A percentile compares a stretch with the other conserved stretches of the same genome.
Evolutionary conservation across 2,113 vertebrate genomes (phyloP).

Genomic region (Caracal caracal): DNA sequence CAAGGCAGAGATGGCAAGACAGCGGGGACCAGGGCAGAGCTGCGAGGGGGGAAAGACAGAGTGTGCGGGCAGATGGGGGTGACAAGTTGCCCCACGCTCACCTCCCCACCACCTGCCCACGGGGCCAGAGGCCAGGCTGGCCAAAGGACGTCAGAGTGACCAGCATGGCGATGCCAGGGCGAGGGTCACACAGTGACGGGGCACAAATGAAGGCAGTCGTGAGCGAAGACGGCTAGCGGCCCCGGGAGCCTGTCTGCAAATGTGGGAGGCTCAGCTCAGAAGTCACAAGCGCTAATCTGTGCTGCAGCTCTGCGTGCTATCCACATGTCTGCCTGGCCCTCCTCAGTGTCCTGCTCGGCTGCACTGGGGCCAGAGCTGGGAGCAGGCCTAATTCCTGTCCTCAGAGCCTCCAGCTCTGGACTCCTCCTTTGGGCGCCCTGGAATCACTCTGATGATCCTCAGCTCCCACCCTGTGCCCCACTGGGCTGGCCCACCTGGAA

Average conservation of each 20-base stretch:
- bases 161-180: not conserved
- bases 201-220: not conserved
- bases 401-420: not conserved
- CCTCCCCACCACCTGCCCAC: not conserved
- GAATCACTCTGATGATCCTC: not conserved
- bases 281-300: slow-evolving; percentile 57
- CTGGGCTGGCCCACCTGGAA: not conserved
- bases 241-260: not conserved
- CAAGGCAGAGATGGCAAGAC: not conserved
- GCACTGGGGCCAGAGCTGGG: not conserved
- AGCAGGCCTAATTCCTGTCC: not conserved
- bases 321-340: slow-evolving; percentile 60
- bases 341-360: not conserved
- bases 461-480: not conserved
- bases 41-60: not conserved
- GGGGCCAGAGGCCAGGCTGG: not conserved
- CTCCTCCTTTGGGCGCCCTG: not conserved
- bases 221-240: not conserved
- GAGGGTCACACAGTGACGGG: slow-evolving; percentile 49
- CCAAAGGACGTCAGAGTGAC: not conserved
- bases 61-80: not conserved
- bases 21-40: not conserved
- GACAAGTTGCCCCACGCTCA: not conserved
- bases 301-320: not conserved
- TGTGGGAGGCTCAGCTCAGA: slow-evolving; percentile 21